Evolutionary conservation across 2,797 vertebrate genomes (phyloP).

Genomic region (Myotis myotis): DNA sequence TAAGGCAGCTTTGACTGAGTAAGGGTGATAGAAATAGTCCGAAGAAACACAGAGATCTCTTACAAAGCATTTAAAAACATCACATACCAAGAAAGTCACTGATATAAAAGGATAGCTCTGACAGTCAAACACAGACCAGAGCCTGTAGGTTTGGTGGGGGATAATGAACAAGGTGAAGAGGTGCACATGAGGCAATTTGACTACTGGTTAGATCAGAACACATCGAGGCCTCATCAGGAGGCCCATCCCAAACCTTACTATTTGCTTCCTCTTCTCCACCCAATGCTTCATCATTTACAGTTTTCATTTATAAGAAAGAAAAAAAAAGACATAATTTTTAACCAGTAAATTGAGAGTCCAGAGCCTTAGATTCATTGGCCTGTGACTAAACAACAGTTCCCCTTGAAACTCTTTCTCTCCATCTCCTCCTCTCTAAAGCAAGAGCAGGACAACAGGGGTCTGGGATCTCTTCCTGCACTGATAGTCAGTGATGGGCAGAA

Average conservation of each 20-base stretch:
- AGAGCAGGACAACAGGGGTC: not conserved
- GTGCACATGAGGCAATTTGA: not conserved
- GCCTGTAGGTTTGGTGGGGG: not conserved
- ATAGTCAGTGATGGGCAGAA: not conserved
- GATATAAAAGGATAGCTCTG: not conserved
- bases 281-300: not conserved
- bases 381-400: not conserved
- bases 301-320: not conserved
- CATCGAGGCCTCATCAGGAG: not conserved
- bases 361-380: not conserved
- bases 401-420: not conserved
- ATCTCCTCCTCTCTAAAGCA: not conserved
- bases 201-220: not conserved
- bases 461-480: not conserved
- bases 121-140: not conserved
- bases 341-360: not conserved
- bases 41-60: conserved; percentile 16
- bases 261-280: not conserved
- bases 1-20: not conserved
- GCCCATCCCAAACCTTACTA: not conserved
- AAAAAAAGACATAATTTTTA: not conserved
- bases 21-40: not conserved
- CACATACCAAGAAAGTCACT: not conserved
- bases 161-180: not conserved
- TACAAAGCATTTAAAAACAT: not conserved